Conservation (phyloP, 2,797 vertebrate genomes). For the Enteromius argenteus region DNA sequence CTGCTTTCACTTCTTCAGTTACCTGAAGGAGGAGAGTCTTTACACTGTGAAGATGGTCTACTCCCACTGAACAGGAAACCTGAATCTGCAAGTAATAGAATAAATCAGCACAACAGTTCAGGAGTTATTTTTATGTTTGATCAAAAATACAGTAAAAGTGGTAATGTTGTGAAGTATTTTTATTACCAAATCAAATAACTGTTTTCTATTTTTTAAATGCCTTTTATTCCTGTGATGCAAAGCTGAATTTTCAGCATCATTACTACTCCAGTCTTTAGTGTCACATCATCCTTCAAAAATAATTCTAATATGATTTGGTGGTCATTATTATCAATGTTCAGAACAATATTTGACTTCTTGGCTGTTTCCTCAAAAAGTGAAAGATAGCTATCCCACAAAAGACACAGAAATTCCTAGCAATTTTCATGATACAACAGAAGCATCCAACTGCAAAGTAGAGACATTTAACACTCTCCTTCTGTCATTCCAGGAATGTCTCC, state of each 20-base stretch:
- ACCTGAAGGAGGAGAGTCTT: constrained; percentile 89
- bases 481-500: constrained; percentile 40
- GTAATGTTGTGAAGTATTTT: not conserved
- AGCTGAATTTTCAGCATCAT: not conserved
- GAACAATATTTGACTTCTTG: not conserved
- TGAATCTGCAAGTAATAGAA: constrained; percentile 81
- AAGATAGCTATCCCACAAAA: not conserved
- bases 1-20: constrained; percentile 32
- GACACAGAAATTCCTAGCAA: constrained; percentile 1
- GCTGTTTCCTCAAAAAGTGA: not conserved
- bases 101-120: not conserved
- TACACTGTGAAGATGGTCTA: constrained; percentile 83
- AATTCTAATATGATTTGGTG: not conserved
- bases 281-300: not conserved
- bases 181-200: not conserved
- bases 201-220: not conserved
- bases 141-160: not conserved
- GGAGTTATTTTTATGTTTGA: not conserved
- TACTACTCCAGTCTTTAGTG: not conserved
- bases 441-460: not conserved
- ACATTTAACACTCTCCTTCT: constrained; percentile 6
- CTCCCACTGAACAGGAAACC: constrained; percentile 96
- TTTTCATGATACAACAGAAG: constrained; percentile 1
- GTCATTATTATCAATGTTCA: not conserved
- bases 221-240: not conserved